Evolutionary conservation across 1,140 invertebrate species (phyloP).

Genomic region (Drosophila micromelanica): DNA sequence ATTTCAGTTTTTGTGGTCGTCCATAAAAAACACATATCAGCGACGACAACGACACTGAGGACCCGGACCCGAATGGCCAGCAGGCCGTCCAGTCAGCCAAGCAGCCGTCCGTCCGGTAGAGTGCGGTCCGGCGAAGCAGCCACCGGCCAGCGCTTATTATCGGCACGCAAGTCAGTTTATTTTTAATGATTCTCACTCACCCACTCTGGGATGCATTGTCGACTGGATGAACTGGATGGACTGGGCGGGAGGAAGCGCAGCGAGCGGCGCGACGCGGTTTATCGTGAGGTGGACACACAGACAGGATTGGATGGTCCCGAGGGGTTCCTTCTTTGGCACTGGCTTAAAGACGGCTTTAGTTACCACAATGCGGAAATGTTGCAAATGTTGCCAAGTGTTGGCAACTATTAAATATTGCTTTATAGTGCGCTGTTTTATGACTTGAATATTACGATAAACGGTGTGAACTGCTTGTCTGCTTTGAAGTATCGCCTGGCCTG

Average conservation of each 20-base stretch:
- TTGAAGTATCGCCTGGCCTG: slow-evolving; percentile 23
- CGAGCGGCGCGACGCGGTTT: slow-evolving; percentile 51
- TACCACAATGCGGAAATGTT: slow-evolving; percentile 70
- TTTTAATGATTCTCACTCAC: slow-evolving; percentile 84
- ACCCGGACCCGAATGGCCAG: slow-evolving; percentile 27
- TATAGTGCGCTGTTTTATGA: slow-evolving; percentile 71
- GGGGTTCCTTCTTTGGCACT: slow-evolving; percentile 6
- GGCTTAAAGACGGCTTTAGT: slow-evolving; percentile 41
- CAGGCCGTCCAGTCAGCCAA: slow-evolving; percentile 7
- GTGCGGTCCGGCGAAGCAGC: slow-evolving; percentile 3
- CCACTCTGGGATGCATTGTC: slow-evolving; percentile 57
- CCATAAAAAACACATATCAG: slow-evolving; percentile 82
- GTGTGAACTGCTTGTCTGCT: slow-evolving; percentile 41
- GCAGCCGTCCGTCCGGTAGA: background rate
- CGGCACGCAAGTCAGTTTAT: slow-evolving; percentile 84
- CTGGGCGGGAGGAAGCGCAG: slow-evolving; percentile 48
- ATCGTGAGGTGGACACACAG: slow-evolving; percentile 69
- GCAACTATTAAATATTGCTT: slow-evolving; percentile 71
- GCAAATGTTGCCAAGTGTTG: slow-evolving; percentile 68
- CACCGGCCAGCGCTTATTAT: slow-evolving; percentile 70
- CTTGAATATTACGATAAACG: slow-evolving; percentile 57
- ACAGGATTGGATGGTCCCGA: slow-evolving; percentile 53
- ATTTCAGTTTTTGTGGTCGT: slow-evolving; percentile 82
- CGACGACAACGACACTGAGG: slow-evolving; percentile 40
- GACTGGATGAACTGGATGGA: background rate